A percentile compares a stretch with the other conserved stretches of the same genome.
These are phyloP conservation scores for Harmothoe impar DNA, from an alignment of 2,888 invertebrate species.

Conservation along the genomic window DNA sequence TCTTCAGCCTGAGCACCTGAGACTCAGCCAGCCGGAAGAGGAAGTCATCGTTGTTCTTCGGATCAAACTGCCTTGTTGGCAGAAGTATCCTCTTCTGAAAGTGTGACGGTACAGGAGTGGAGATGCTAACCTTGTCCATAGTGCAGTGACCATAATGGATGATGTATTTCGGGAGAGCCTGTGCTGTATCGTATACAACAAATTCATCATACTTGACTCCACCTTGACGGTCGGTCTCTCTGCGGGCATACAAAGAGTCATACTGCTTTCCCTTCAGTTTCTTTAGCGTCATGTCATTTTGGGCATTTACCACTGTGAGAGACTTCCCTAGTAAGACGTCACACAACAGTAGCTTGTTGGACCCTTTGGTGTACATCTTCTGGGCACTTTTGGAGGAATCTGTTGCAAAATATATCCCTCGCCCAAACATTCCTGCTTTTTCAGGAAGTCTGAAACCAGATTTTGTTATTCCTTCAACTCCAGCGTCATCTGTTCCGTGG, in stretches of 20 bases:
- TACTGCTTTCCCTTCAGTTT: constrained; percentile 54
- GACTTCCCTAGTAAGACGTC: constrained; percentile 68
- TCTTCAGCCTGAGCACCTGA: constrained; percentile 62
- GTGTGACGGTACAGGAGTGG: neutral
- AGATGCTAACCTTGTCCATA: neutral
- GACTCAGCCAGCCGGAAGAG: constrained; percentile 67
- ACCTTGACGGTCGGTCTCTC: constrained; percentile 55
- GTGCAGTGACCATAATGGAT: constrained; percentile 64
- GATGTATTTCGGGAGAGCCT: constrained; percentile 66
- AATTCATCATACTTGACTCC: constrained; percentile 67
- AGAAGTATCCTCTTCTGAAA: neutral
- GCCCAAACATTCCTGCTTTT: constrained; percentile 55
- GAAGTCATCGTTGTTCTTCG: constrained; percentile 34
- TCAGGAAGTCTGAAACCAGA: constrained; percentile 66
- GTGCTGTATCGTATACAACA: constrained; percentile 65
- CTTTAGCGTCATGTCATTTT: constrained; percentile 42
- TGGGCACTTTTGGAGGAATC: constrained; percentile 70
- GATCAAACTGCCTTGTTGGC: constrained; percentile 36
- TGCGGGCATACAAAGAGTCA: constrained; percentile 66
- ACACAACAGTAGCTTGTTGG: constrained; percentile 68
- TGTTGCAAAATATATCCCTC: constrained; percentile 69
- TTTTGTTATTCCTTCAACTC: constrained; percentile 62
- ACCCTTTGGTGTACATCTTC: constrained; percentile 68
- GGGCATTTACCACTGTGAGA: constrained; percentile 39
- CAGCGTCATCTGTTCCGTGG: constrained; percentile 67